phyloP scores from a whole-genome alignment of 2,113 vertebrate genomes.

The Myxocyprinus asiaticus region DNA sequence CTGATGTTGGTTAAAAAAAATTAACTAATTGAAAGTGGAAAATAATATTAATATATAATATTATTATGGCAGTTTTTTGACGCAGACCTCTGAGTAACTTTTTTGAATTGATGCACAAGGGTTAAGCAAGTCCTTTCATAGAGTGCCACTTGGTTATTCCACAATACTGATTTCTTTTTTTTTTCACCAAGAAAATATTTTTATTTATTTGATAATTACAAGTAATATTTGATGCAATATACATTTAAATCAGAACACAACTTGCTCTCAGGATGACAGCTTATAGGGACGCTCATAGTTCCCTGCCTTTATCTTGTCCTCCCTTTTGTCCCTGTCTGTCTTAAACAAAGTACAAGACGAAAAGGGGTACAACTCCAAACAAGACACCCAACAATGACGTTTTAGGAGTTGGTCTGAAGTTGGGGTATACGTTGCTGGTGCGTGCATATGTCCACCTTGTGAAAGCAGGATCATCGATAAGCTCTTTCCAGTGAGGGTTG shows the following conservation, averaged over 20 bases:
- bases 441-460: constrained; percentile 82
- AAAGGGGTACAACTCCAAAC: constrained; percentile 75
- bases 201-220: constrained; percentile 49
- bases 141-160: neutral
- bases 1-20: no score
- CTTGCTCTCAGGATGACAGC: constrained; percentile 71
- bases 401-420: constrained; percentile 80
- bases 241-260: constrained; percentile 20
- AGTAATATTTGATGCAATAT: no score
- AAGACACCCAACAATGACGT: constrained; percentile 79
- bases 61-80: no score
- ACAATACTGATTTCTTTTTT: no score
- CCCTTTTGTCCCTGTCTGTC: constrained; percentile 75
- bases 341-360: constrained; percentile 78
- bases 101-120: no score
- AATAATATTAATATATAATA: no score
- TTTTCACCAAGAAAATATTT: neutral
- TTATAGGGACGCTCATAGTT: constrained; percentile 68
- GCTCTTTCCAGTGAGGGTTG: constrained; percentile 72
- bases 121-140: no score
- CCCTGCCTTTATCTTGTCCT: constrained; percentile 80
- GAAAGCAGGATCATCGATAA: constrained; percentile 88
- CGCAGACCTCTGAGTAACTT: no score
- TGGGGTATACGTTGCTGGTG: constrained; percentile 78
- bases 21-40: no score